Evolutionary conservation across 2,888 invertebrate genomes (phyloP).

Genomic region (Portevinia maculata): DNA sequence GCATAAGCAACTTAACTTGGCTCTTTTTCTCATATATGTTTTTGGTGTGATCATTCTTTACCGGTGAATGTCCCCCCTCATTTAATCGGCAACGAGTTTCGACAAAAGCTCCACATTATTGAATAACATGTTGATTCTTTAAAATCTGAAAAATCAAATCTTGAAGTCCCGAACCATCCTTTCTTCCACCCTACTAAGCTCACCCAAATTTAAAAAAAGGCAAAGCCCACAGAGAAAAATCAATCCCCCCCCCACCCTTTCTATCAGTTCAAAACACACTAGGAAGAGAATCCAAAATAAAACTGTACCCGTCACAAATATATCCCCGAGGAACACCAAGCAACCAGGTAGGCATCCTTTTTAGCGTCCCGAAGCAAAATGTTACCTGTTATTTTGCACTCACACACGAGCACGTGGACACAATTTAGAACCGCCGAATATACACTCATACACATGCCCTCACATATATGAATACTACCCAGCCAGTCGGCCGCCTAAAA

Average conservation of each 20-base stretch:
- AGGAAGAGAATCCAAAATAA: conserved; percentile 5
- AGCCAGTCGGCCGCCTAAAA: conserved; percentile 47
- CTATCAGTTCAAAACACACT: neutral
- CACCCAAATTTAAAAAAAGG: conserved; percentile 14
- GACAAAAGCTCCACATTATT: conserved; percentile 45
- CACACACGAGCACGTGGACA: conserved; percentile 11
- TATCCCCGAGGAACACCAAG: conserved; percentile 56
- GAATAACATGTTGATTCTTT: conserved; percentile 28
- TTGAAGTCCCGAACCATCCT: conserved; percentile 16
- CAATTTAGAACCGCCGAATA: conserved; percentile 41
- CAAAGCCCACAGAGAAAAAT: conserved; percentile 51
- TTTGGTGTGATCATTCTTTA: conserved; percentile 41
- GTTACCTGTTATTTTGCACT: conserved; percentile 20
- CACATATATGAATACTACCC: conserved; percentile 7
- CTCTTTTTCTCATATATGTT: conserved; percentile 19
- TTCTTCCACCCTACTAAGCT: neutral
- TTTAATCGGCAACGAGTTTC: conserved; percentile 37
- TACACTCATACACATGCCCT: conserved; percentile 6
- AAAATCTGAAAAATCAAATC: conserved; percentile 29
- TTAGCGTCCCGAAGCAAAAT: conserved; percentile 23
- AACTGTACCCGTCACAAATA: conserved; percentile 38
- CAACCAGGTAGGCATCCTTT: conserved; percentile 66
- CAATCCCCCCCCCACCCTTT: conserved; percentile 37
- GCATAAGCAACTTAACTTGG: too few relatives aligned
- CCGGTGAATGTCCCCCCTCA: conserved; percentile 27